These are phyloP conservation scores for Drosophila melanosoma DNA, from an alignment of 2,888 invertebrate genomes.

Conservation along the genomic window DNA sequence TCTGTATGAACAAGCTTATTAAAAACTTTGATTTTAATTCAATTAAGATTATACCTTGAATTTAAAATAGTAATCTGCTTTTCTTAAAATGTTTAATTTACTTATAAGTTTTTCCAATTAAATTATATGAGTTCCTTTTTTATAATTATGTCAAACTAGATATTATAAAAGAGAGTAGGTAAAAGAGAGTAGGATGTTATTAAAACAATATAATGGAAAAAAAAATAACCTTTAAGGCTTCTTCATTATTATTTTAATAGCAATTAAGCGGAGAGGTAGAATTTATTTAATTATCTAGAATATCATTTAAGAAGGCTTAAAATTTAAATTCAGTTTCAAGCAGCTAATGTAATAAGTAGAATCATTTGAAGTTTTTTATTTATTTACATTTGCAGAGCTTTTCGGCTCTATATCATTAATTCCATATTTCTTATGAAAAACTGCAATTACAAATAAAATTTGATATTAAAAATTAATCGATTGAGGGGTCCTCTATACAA, in stretches of 20 bases:
- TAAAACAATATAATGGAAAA: background rate
- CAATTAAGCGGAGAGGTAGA: background rate
- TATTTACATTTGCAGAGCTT: background rate
- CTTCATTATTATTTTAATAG: background rate
- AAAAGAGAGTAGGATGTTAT: background rate
- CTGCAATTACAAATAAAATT: slow-evolving; percentile 5
- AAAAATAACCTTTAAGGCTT: background rate
- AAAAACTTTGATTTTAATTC: background rate
- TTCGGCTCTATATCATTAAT: background rate
- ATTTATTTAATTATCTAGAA: background rate
- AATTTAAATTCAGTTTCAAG: background rate
- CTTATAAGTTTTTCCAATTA: background rate
- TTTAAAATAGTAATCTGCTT: background rate
- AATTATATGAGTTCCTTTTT: background rate
- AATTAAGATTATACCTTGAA: background rate
- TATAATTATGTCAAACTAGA: background rate
- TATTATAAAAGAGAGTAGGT: background rate
- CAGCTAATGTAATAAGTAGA: background rate
- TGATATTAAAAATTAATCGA: slow-evolving; percentile 20
- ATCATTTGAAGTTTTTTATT: background rate
- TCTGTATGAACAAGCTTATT: background rate
- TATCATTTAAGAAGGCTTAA: background rate
- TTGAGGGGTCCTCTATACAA: slow-evolving; percentile 3
- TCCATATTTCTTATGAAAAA: background rate
- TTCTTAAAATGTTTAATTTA: background rate